These are phyloP conservation scores for Adela reaumurella DNA, from an alignment of 2,888 invertebrate species.

Conservation along the genomic window DNA sequence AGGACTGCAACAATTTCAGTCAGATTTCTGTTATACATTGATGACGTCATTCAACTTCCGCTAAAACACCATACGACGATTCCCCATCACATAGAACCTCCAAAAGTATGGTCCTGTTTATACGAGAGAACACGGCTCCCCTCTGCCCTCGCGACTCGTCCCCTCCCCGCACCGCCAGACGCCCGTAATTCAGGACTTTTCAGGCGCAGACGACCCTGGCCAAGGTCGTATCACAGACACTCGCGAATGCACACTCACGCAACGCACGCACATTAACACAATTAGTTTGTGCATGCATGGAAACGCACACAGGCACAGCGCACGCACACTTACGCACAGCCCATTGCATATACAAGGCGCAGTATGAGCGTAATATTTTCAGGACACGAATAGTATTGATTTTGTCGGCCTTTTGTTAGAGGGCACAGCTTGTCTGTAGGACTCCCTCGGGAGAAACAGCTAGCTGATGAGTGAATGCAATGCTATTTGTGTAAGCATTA, in stretches of 20 bases:
- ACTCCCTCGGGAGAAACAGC: no score
- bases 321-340: not conserved
- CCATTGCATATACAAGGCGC: not conserved
- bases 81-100: no score
- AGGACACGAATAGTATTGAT: constrained; percentile 11
- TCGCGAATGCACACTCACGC: constrained; percentile 26
- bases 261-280: constrained; percentile 19
- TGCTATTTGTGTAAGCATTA: no score
- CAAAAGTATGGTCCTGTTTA: no score
- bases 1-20: no score
- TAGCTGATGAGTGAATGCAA: no score
- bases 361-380: not conserved
- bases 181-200: constrained; percentile 26
- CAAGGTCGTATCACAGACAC: constrained; percentile 35
- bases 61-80: no score
- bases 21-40: no score
- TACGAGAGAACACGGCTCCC: not conserved
- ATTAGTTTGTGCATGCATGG: no score
- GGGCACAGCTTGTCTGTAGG: no score
- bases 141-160: constrained; percentile 11
- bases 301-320: no score
- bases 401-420: constrained; percentile 10
- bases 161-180: constrained; percentile 14
- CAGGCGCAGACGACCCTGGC: constrained; percentile 42
- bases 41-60: no score